Conservation (phyloP, 2,113 vertebrate species). For the Mugil cephalus region DNA sequence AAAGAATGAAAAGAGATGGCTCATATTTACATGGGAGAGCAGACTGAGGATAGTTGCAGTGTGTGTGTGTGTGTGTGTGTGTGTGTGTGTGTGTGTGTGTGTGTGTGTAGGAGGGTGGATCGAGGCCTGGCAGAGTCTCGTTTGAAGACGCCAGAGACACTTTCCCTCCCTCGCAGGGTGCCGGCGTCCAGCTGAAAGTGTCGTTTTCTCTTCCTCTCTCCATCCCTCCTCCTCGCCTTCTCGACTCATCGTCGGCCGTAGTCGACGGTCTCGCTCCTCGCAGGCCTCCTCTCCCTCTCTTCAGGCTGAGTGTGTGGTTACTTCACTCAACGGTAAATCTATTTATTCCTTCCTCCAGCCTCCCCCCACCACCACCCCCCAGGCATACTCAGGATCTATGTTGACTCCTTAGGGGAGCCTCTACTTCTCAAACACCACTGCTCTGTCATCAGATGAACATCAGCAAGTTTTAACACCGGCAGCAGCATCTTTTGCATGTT, state of each 20-base stretch:
- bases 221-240: constrained; percentile 16
- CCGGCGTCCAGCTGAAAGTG: constrained; percentile 11
- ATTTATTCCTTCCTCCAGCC: constrained; percentile 78
- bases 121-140: constrained; percentile 42
- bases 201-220: background rate
- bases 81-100: constrained; percentile 13
- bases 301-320: constrained; percentile 62
- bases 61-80: constrained; percentile 9
- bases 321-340: constrained; percentile 77
- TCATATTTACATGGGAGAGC: constrained; percentile 38
- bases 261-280: constrained; percentile 7
- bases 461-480: constrained; percentile 23
- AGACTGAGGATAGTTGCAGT: constrained; percentile 43
- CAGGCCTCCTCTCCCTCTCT: constrained; percentile 27
- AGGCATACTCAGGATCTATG: constrained; percentile 60
- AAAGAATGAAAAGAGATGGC: constrained; percentile 42
- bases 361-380: constrained; percentile 31
- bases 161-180: constrained; percentile 39
- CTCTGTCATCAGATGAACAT: constrained; percentile 42
- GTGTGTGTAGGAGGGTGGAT: constrained; percentile 7
- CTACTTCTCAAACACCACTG: constrained; percentile 39
- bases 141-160: constrained; percentile 57
- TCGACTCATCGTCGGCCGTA: constrained; percentile 12
- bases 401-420: constrained; percentile 64
- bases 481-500: constrained; percentile 44